Evolutionary conservation across 2,797 vertebrate species (phyloP).

Genomic region (Chloroceryle inda): DNA sequence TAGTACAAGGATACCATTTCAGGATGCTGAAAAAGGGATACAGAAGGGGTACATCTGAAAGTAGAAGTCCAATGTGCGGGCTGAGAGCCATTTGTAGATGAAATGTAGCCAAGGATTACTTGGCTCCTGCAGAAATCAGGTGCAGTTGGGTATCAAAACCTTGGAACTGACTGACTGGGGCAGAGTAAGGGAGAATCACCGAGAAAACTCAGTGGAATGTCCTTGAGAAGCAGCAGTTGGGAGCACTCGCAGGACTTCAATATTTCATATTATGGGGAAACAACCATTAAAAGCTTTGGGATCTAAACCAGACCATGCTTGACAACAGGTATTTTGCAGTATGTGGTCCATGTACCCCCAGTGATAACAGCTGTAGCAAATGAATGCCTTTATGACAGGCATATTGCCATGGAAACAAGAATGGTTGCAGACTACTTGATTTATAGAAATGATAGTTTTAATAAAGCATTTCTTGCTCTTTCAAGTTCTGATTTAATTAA

Average conservation of each 20-base stretch:
- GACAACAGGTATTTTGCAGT: background rate
- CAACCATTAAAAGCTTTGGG: background rate
- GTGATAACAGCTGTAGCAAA: background rate
- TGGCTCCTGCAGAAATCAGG: background rate
- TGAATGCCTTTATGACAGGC: background rate
- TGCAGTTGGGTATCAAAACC: fast-evolving
- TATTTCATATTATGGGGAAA: background rate
- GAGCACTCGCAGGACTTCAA: background rate
- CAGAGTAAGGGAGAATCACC: background rate
- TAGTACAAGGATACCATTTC: background rate
- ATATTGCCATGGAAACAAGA: background rate
- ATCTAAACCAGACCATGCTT: background rate
- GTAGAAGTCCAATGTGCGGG: fast-evolving
- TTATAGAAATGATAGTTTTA: constrained; percentile 47
- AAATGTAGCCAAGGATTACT: background rate
- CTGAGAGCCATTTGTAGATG: background rate
- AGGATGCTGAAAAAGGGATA: background rate
- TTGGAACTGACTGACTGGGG: background rate
- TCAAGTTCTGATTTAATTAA: constrained; percentile 53
- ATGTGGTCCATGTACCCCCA: background rate
- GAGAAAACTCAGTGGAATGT: background rate
- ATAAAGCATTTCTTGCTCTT: constrained; percentile 39
- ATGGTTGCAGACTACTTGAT: background rate
- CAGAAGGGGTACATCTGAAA: background rate
- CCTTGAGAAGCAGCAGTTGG: background rate